phyloP scores from a whole-genome alignment of 92 coral and sea anemone genomes.

The Siderastrea radians region DNA sequence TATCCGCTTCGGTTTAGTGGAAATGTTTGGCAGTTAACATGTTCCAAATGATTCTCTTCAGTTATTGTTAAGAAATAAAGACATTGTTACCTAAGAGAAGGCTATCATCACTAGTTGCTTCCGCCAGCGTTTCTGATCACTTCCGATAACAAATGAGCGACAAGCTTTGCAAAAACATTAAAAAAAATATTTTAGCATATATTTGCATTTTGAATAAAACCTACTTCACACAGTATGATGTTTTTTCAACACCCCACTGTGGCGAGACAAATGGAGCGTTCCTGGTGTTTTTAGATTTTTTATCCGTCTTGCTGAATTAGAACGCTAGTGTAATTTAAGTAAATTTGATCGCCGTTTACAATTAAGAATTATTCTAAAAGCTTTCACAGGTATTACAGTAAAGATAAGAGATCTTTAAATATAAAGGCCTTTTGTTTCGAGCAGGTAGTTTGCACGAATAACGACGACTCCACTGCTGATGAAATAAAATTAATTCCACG shows the following conservation, averaged over 20 bases:
- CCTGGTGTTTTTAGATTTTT: no score
- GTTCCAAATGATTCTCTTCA: neutral
- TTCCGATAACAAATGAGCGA: constrained; percentile 37
- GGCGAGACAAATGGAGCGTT: neutral
- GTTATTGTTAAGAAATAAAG: neutral
- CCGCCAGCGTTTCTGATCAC: constrained; percentile 22
- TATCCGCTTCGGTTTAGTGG: no score
- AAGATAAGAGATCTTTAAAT: neutral
- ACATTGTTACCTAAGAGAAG: constrained; percentile 4
- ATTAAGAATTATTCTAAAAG: no score
- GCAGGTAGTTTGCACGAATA: constrained; percentile 10
- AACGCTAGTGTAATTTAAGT: no score
- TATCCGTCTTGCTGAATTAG: no score
- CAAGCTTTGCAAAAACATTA: neutral
- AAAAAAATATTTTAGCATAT: constrained; percentile 14
- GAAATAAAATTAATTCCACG: no score
- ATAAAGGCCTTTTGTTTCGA: neutral
- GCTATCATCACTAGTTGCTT: neutral
- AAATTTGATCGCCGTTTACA: no score
- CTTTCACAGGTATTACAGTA: no score
- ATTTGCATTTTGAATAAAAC: constrained; percentile 20
- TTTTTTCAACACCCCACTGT: neutral
- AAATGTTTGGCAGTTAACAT: neutral
- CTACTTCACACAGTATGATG: neutral
- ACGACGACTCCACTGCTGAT: neutral